These are phyloP conservation scores for Erpetoichthys calabaricus DNA, from an alignment of 2,797 vertebrate genomes.

Conservation along the genomic window DNA sequence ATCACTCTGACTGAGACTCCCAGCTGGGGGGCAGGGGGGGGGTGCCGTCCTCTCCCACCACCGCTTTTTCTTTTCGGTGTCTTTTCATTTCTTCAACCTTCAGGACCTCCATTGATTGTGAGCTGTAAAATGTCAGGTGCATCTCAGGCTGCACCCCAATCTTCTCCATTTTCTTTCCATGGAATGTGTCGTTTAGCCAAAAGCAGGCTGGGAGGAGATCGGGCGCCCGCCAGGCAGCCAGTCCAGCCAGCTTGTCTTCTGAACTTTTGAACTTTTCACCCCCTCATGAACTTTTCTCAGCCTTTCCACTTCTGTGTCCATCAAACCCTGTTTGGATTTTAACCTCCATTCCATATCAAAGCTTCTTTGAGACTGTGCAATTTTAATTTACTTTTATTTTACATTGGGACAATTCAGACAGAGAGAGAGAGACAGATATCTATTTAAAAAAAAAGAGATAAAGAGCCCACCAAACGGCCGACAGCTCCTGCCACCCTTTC, in stretches of 20 bases:
- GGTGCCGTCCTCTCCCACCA: neutral
- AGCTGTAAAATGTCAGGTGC: conserved; percentile 57
- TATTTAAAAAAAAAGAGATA: conserved; percentile 33
- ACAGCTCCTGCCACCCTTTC: conserved; percentile 57
- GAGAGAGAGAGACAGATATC: conserved; percentile 32
- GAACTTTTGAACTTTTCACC: conserved; percentile 63
- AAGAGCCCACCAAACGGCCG: conserved; percentile 13
- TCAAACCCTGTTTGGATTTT: conserved; percentile 65
- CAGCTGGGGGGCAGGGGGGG: neutral
- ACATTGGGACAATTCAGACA: conserved; percentile 56
- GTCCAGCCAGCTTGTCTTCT: conserved; percentile 51
- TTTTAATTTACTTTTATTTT: conserved; percentile 51
- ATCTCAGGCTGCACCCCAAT: conserved; percentile 49
- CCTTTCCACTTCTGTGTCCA: conserved; percentile 65
- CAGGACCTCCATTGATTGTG: conserved; percentile 67
- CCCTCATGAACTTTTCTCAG: conserved; percentile 70
- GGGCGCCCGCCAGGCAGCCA: conserved; percentile 56
- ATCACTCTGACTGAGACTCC: conserved; percentile 32
- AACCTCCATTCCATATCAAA: conserved; percentile 68
- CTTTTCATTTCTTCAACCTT: conserved; percentile 61
- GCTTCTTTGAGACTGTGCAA: conserved; percentile 70
- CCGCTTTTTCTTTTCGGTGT: neutral
- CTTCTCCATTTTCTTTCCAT: conserved; percentile 57
- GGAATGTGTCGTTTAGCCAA: conserved; percentile 24
- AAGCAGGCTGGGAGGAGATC: conserved; percentile 44